Conservation (phyloP, 2,113 vertebrate genomes). For the Rattus norvegicus region GRCr8 NC_086025.1:38118501-38119000, state of each 20-base stretch:
- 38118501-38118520: no score
- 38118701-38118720: not conserved
- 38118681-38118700: not conserved
- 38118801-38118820: not conserved
- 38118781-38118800: not conserved
- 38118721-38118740: not conserved
- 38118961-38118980: not conserved
- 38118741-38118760: not conserved
- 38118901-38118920: not conserved
- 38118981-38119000: rapidly evolving
- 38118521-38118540: not conserved
- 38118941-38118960: not conserved
- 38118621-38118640: no score
- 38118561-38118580: rapidly evolving
- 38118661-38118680: not conserved
- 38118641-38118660: not conserved
- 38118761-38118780: not conserved
- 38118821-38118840: not conserved
- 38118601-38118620: not conserved
- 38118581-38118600: not conserved
- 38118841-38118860: not conserved
- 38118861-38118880: not conserved
- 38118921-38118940: not conserved
- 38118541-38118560: not conserved
- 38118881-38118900: not conserved